Percentiles rank a stretch among this genome's conserved stretches.
These are phyloP conservation scores for Aelia acuminata DNA, from an alignment of 2,888 invertebrate genomes.

Conservation along the genomic window DNA sequence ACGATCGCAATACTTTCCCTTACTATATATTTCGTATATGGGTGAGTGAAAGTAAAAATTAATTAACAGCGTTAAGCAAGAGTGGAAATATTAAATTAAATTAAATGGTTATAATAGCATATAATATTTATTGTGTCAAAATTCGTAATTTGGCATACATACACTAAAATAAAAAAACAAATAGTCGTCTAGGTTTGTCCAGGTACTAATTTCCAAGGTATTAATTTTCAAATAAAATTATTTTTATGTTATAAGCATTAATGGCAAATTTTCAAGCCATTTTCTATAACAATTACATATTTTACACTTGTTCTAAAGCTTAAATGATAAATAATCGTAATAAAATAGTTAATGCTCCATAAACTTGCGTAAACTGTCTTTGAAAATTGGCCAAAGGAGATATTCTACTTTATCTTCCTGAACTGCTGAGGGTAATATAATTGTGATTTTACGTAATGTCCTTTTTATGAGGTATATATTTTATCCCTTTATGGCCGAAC, in stretches of 20 bases:
- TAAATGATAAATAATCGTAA: not conserved
- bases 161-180: too few species aligned
- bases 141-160: too few species aligned
- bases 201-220: too few species aligned
- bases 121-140: too few species aligned
- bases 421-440: not conserved
- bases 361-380: not conserved
- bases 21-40: too few species aligned
- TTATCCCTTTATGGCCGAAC: not conserved
- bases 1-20: too few species aligned
- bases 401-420: not conserved
- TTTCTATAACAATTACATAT: not conserved
- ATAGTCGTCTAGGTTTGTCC: too few species aligned
- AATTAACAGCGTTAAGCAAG: too few species aligned
- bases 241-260: not conserved
- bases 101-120: too few species aligned
- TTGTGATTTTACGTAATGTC: not conserved
- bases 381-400: not conserved
- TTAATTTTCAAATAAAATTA: too few species aligned
- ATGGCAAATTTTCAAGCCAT: not conserved
- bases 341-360: not conserved
- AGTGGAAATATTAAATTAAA: too few species aligned
- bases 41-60: too few species aligned
- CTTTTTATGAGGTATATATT: not conserved
- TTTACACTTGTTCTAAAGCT: not conserved